Evolutionary conservation across 2,113 vertebrate species (phyloP).

Genomic region (Syrrhaptes paradoxus): DNA sequence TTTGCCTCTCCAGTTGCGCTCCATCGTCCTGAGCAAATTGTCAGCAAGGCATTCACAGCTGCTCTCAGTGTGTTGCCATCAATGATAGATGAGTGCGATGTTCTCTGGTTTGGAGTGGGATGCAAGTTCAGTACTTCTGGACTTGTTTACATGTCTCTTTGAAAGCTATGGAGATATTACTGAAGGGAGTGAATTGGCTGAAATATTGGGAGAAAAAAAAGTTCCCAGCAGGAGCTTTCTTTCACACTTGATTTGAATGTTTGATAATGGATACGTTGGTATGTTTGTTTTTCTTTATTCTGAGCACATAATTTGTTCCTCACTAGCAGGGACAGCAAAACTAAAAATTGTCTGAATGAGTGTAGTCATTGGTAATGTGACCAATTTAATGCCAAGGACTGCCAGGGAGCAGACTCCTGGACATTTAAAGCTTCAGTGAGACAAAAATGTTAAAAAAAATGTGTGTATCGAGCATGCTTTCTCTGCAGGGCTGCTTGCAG

Average conservation of each 20-base stretch:
- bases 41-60: conserved; percentile 27
- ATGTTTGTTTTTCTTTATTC: not conserved
- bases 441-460: not conserved
- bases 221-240: not conserved
- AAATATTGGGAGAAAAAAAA: not conserved
- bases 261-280: not conserved
- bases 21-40: not conserved
- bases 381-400: not conserved
- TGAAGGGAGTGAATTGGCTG: not conserved
- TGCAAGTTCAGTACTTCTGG: not conserved
- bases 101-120: conserved; percentile 12
- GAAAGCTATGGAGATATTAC: not conserved
- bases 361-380: not conserved
- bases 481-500: not conserved
- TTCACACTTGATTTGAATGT: not conserved
- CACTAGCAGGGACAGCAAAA: not conserved
- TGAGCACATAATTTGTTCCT: not conserved
- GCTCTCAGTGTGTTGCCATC: conserved; percentile 44
- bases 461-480: fast-evolving
- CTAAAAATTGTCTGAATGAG: not conserved
- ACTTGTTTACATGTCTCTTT: not conserved
- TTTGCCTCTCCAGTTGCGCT: conserved; percentile 14
- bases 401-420: not conserved
- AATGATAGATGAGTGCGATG: conserved; percentile 41
- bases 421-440: not conserved